Conservation (phyloP, 2,888 invertebrate genomes). For the Drosophila nigricruria region DNA sequence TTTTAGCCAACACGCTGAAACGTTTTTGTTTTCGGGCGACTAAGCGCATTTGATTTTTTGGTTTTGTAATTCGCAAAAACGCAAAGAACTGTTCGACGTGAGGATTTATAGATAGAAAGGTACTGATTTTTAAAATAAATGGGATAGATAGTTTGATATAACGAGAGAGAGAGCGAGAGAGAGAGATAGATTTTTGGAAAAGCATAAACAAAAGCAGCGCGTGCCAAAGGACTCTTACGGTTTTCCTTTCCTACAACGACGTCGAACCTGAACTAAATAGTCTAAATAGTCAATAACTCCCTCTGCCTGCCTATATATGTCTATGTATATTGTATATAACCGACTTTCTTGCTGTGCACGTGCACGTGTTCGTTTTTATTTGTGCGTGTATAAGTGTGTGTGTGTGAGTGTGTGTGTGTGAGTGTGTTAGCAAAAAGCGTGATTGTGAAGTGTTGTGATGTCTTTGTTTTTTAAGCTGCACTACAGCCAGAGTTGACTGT, state of each 20-base stretch:
- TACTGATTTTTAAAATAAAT: conserved; percentile 48
- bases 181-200: conserved; percentile 37
- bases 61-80: conserved; percentile 86
- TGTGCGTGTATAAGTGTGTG: conserved; percentile 35
- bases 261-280: conserved; percentile 18
- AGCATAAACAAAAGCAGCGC: conserved; percentile 60
- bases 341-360: conserved; percentile 29
- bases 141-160: conserved; percentile 42
- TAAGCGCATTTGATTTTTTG: conserved; percentile 70
- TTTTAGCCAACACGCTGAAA: conserved; percentile 62
- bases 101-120: conserved; percentile 16
- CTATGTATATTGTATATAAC: neutral
- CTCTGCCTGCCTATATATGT: conserved; percentile 16
- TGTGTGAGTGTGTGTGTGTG: conserved; percentile 41
- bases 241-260: neutral
- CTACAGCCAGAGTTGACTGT: conserved; percentile 40
- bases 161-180: conserved; percentile 34
- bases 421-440: conserved; percentile 56
- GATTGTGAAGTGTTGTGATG: conserved; percentile 33
- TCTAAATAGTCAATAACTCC: conserved; percentile 20
- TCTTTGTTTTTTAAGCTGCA: conserved; percentile 30
- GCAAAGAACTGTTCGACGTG: conserved; percentile 83
- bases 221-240: conserved; percentile 14
- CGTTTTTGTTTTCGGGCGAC: conserved; percentile 29
- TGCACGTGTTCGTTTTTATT: conserved; percentile 30